Evolutionary conservation across 2,113 vertebrate species (phyloP).

Genomic region (Poicephalus gulielmi): DNA sequence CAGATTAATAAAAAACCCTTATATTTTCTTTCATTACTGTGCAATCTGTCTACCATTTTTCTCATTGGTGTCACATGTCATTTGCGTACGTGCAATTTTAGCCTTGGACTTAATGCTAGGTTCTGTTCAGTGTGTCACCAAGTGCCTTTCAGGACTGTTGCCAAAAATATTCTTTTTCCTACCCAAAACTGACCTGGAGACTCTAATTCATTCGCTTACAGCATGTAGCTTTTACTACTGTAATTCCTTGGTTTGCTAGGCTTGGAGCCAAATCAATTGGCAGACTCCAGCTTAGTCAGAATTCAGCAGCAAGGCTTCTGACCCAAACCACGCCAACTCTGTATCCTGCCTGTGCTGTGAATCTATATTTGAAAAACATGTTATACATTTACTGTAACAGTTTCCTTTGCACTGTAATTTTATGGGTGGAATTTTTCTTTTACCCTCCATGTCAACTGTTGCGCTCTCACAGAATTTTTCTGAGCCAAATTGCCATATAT

Average conservation of each 20-base stretch:
- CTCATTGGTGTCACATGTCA: neutral
- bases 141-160: neutral
- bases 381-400: constrained; percentile 44
- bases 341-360: neutral
- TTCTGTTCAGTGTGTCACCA: neutral
- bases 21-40: neutral
- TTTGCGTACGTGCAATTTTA: neutral
- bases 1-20: neutral
- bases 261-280: constrained; percentile 51
- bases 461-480: neutral
- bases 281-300: constrained; percentile 30
- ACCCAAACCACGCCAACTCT: constrained; percentile 33
- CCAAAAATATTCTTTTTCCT: constrained; percentile 2
- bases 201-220: constrained; percentile 16
- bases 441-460: constrained; percentile 21
- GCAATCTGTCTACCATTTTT: neutral
- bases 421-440: constrained; percentile 58
- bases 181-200: constrained; percentile 37
- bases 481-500: constrained; percentile 30
- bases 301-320: constrained; percentile 24
- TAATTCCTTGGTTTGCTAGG: constrained; percentile 60
- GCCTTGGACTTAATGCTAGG: neutral
- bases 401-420: constrained; percentile 63
- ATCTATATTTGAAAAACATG: constrained; percentile 47
- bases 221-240: constrained; percentile 1